phyloP scores from a whole-genome alignment of 2,888 invertebrate species.

The Podotricha telesiphe region DNA sequence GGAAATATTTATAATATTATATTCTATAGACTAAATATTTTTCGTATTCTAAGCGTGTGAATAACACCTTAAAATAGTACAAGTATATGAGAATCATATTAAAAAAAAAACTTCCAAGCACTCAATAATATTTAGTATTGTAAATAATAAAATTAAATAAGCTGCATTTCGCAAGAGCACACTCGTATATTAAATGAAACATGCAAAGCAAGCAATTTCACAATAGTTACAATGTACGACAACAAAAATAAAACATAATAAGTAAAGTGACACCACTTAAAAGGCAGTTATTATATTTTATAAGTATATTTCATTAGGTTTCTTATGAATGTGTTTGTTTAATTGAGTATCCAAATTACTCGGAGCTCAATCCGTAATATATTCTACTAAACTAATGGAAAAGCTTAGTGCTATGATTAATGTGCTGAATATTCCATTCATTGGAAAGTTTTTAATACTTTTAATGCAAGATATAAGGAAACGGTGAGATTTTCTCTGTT shows the following conservation, averaged over 20 bases:
- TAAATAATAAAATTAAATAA: not conserved
- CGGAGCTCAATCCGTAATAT: constrained; percentile 15
- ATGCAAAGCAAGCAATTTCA: constrained; percentile 16
- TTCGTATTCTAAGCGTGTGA: too few species aligned
- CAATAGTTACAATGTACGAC: constrained; percentile 25
- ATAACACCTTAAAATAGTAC: too few species aligned
- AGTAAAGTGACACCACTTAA: constrained; percentile 41
- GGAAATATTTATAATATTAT: too few species aligned
- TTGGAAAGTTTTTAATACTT: constrained; percentile 47
- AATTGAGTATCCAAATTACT: constrained; percentile 33
- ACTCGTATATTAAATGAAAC: constrained; percentile 7
- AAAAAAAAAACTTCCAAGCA: not conserved
- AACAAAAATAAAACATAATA: constrained; percentile 38
- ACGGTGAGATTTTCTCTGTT: constrained; percentile 42
- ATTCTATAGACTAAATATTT: too few species aligned
- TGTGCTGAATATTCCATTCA: constrained; percentile 45
- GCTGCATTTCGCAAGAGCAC: constrained; percentile 2
- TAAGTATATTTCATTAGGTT: constrained; percentile 45
- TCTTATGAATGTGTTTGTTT: constrained; percentile 24
- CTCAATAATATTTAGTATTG: not conserved
- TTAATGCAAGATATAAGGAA: constrained; percentile 46
- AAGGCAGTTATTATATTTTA: constrained; percentile 45
- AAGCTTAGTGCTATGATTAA: constrained; percentile 28
- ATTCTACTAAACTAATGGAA: constrained; percentile 43
- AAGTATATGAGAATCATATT: not conserved